Percentiles rank a stretch among this genome's conserved stretches.
Evolutionary conservation across 2,797 vertebrate genomes (phyloP).

Genomic region (Steatocranus sp.): DNA sequence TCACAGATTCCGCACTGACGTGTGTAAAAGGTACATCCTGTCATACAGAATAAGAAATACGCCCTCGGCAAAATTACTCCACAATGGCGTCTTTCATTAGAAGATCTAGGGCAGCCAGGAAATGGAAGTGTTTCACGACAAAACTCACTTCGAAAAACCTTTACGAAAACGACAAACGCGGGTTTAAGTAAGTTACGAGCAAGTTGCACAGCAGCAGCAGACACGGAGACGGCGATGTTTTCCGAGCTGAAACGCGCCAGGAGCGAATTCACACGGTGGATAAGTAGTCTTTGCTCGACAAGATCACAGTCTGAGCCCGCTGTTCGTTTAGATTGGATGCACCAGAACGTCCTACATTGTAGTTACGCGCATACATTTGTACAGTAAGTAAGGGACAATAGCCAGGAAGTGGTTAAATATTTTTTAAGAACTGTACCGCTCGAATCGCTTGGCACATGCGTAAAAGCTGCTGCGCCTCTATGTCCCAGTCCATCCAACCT

Average conservation of each 20-base stretch:
- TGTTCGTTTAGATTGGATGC: background rate
- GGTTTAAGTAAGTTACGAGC: slow-evolving; percentile 49
- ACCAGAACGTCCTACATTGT: background rate
- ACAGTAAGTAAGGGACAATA: slow-evolving; percentile 55
- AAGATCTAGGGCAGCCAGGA: slow-evolving; percentile 76
- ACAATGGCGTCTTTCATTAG: slow-evolving; percentile 86
- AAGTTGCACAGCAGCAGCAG: slow-evolving; percentile 43
- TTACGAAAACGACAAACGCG: background rate
- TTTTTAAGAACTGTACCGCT: slow-evolving; percentile 76
- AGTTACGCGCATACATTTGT: slow-evolving; percentile 22
- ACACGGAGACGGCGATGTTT: slow-evolving; percentile 36
- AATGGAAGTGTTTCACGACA: slow-evolving; percentile 55
- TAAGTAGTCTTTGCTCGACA: slow-evolving; percentile 45
- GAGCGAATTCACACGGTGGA: slow-evolving; percentile 63
- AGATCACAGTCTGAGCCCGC: slow-evolving; percentile 25
- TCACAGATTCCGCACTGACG: slow-evolving; percentile 63
- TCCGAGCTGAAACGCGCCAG: slow-evolving; percentile 54
- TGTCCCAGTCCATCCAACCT: slow-evolving; percentile 83
- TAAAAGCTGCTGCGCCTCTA: slow-evolving; percentile 91
- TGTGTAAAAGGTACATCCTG: slow-evolving; percentile 66
- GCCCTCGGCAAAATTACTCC: slow-evolving; percentile 76
- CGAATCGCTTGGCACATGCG: slow-evolving; percentile 91
- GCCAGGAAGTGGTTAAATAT: slow-evolving; percentile 78
- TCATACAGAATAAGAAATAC: slow-evolving; percentile 64
- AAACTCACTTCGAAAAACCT: slow-evolving; percentile 6